Evolutionary conservation across 1,140 invertebrate species (phyloP), one percentile per base, ranked within the genome.

Genomic region (Trichogramma pretiosum): DNA sequence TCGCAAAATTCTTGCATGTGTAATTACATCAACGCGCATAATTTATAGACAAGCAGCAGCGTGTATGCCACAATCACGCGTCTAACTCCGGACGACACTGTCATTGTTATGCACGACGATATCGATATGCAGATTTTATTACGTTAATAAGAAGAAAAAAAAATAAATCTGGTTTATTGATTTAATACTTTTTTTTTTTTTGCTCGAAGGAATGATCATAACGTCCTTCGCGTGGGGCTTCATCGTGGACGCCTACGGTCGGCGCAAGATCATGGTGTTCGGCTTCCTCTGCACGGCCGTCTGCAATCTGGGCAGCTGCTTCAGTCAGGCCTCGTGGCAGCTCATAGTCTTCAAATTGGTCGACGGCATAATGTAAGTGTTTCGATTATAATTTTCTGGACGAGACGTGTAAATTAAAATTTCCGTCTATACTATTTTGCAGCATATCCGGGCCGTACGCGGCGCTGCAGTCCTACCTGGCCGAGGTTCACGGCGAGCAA

Each of bases 361-460:
- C 45, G 77, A 73, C 53, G 78, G 79, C 18, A 67, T 80, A 24
- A 70, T 78, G 79, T 81, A 61, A 68, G 63, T 64, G 46, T 32
- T 14, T 13, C 16, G n/a, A n/a, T n/a, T n/a, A n/a, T n/a, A n/a
- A n/a, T n/a, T n/a, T n/a, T n/a, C n/a, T 14, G 24, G 13, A 3
- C 4, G 16, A 4, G 16, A 5, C 5, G 13, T 13, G 18, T 17
- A 28, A 42, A 30, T 3, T 14, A 28, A 32, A 34, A 34, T n/a
- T 7, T 3, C 5, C 21, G 17, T 35, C 21, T 35, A 5, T n/a
- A n/a, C n/a, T n/a, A n/a, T n/a, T n/a, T 44, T 53, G 26, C 59
- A 86, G 84, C 32, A 82, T 83, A 60, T 83, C 82, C 50, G 83
- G 84, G 3, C 83, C 83, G 0, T 85, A 79, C 60, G 82, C 83